Percentiles rank a stretch among this genome's conserved stretches.
Conservation (phyloP, 2,113 vertebrate genomes). For the rabbit (Oryctolagus cuniculus) region mOryCun1.1 NC_091440.1:6695501-6696000, state of each 20-base stretch:
- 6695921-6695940: background rate
- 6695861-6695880: conserved; percentile 44
- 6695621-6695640: conserved; percentile 48
- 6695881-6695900: conserved; percentile 1
- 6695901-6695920: background rate
- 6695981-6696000: background rate
- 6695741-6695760: background rate
- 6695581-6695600: conserved; percentile 72
- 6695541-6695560: conserved; percentile 80
- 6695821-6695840: background rate
- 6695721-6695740: background rate
- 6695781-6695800: background rate
- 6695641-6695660: conserved; percentile 65
- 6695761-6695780: background rate
- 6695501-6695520: conserved; percentile 77
- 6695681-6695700: conserved; percentile 69
- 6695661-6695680: background rate
- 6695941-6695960: background rate
- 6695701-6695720: background rate
- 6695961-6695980: background rate
- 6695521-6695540: conserved; percentile 77
- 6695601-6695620: conserved; percentile 79
- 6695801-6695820: background rate
- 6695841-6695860: conserved; percentile 34
- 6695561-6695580: conserved; percentile 72